These are phyloP conservation scores for Trichechus manatus DNA, from an alignment of 2,113 vertebrate genomes.

Conservation along the genomic window DNA sequence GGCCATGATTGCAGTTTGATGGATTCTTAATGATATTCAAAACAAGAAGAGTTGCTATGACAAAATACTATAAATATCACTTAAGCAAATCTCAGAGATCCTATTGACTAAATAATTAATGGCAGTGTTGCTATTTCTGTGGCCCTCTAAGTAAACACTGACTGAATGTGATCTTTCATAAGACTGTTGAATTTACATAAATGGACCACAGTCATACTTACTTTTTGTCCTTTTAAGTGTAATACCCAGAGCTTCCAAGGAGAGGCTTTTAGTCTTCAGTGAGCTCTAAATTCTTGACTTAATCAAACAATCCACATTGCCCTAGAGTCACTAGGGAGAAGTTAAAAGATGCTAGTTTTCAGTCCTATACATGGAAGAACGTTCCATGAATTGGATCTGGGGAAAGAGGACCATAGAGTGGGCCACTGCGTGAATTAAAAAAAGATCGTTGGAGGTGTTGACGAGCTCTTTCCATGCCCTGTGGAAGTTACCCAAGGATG, in stretches of 20 bases:
- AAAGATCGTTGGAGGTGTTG: rapidly evolving
- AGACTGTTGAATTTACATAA: background rate
- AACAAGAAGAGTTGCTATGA: constrained; percentile 61
- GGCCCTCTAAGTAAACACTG: background rate
- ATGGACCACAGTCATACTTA: background rate
- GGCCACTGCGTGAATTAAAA: no score
- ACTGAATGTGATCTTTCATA: background rate
- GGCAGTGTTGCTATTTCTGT: background rate
- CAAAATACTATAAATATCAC: constrained; percentile 50
- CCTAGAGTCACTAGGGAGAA: background rate
- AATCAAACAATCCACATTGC: background rate
- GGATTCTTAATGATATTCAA: constrained; percentile 48
- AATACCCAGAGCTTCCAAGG: background rate
- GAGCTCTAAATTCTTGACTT: background rate
- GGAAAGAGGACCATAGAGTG: rapidly evolving
- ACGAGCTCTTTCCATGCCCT: background rate
- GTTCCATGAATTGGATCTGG: background rate
- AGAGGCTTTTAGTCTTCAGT: background rate
- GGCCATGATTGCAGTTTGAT: background rate
- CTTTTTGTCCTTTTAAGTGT: background rate
- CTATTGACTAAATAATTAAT: constrained; percentile 68
- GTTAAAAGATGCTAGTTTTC: background rate
- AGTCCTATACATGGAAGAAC: background rate
- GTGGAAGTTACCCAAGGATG: rapidly evolving
- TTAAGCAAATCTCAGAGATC: constrained; percentile 50